Evolutionary conservation across 92 coral and sea anemone genomes (phyloP), one percentile per base, ranked within the genome.

Genomic region (Desmophyllum pertusum): DNA sequence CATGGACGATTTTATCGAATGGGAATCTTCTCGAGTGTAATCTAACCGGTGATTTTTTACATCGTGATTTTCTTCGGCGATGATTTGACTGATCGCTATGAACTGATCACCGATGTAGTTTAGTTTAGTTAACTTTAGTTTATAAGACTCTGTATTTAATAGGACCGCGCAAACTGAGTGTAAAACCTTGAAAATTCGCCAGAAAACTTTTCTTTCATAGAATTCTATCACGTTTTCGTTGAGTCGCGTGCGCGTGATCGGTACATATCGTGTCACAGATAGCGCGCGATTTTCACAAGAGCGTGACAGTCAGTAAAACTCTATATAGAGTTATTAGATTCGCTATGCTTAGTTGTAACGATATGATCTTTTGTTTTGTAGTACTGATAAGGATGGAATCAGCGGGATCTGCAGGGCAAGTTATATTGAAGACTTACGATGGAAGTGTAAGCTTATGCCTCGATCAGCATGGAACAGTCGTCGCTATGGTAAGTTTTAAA

Each of bases 351-450:
- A 27, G 52, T 67, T 80, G 29, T 68, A 18, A 68, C 46, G 76
- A 80, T 80, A 80, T 80, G 68, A 67, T 52, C 62, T 52, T 43
- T 42, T 71, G 81, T 77, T 81, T 78, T 59, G 81, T 71, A 94
- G 98, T 94, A 79, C 82, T 81, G 81, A 89, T 94, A 43, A 67
- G 55, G 64, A 41, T 94, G 52, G 95, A 91, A 73, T 89, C 98
- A 29, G 86, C 84, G 5, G 98, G 93, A 13, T 87, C 93, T 77
- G 83, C 79, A 25, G 90, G 93, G n/a, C 90, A 92, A 53, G 77
- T 94, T 37, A 84, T 87, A 36, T 80, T 94, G 76, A 87, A 80
- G 63, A 92, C 98, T 6, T 62, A 76, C 40, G 65, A 48, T 75
- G 95, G 92, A 37, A 81, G 79, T 37, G 81, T 77, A 29, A 89